phyloP scores from a whole-genome alignment of 2,113 vertebrate genomes.

The Petrocephalus microphthalmus region DNA sequence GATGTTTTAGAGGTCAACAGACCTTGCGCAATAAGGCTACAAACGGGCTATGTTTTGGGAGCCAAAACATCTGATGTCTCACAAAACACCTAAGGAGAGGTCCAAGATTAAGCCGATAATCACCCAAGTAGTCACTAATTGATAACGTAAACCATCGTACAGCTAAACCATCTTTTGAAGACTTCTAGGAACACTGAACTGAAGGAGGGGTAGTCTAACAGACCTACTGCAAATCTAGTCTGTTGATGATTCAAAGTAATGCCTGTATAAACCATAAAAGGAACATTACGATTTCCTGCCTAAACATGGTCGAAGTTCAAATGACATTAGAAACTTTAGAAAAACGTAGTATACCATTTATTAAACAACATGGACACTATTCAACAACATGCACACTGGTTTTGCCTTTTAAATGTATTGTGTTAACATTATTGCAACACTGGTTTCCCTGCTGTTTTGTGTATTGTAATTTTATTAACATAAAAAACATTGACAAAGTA shows the following conservation, averaged over 20 bases:
- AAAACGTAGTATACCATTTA: constrained; percentile 44
- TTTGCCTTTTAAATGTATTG: constrained; percentile 42
- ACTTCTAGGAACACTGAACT: constrained; percentile 23
- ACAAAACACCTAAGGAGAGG: constrained; percentile 10
- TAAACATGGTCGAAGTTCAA: constrained; percentile 35
- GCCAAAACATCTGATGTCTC: constrained; percentile 39
- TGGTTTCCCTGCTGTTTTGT: constrained; percentile 45
- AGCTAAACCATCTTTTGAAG: too few species aligned
- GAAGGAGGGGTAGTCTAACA: constrained; percentile 17
- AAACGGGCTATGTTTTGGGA: constrained; percentile 25
- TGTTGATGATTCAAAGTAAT: constrained; percentile 30
- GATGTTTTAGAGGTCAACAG: constrained; percentile 35
- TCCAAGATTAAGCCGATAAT: constrained; percentile 7
- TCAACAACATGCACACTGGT: constrained; percentile 47
- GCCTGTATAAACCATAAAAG: constrained; percentile 33
- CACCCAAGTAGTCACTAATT: constrained; percentile 23
- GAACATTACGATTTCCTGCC: constrained; percentile 27
- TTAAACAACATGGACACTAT: constrained; percentile 44
- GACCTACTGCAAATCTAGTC: not conserved
- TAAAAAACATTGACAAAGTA: constrained; percentile 40
- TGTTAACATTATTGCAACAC: constrained; percentile 52
- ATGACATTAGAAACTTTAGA: constrained; percentile 40
- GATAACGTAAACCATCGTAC: constrained; percentile 14
- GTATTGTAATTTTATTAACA: constrained; percentile 46
- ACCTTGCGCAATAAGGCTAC: constrained; percentile 41